phyloP scores from a whole-genome alignment of 37 sponge, comb jelly and placozoan species.

The Bolinopsis microptera region DNA sequence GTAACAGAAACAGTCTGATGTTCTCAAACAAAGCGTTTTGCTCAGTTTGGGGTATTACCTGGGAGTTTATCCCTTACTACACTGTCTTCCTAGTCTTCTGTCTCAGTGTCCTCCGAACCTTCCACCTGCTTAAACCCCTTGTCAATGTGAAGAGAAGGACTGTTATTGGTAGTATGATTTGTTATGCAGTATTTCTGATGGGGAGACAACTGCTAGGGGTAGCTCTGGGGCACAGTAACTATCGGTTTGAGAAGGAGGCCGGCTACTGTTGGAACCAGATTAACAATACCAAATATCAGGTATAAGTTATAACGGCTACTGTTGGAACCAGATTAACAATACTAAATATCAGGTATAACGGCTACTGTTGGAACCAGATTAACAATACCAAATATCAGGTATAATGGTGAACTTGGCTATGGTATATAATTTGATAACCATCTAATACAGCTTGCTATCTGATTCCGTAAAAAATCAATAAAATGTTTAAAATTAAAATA shows the following conservation, averaged over 20 bases:
- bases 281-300: constrained; percentile 5
- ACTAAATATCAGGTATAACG: neutral
- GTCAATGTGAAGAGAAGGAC: neutral
- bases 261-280: constrained; percentile 61
- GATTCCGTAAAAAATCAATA: too few relatives aligned
- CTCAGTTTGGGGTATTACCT: constrained; percentile 27
- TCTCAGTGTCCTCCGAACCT: constrained; percentile 35
- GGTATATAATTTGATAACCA: too few relatives aligned
- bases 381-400: constrained; percentile 20
- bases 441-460: too few relatives aligned
- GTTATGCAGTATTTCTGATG: neutral
- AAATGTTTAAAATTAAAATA: too few relatives aligned
- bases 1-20: neutral
- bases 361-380: constrained; percentile 57
- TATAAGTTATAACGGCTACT: neutral
- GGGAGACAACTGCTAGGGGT: constrained; percentile 20
- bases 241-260: neutral
- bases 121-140: constrained; percentile 8
- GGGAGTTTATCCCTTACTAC: constrained; percentile 57
- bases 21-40: neutral
- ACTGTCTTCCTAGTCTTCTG: constrained; percentile 47
- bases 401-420: neutral
- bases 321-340: constrained; percentile 48
- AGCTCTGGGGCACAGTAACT: constrained; percentile 17
- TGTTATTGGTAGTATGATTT: neutral